Percentiles rank a stretch among this genome's conserved stretches.
Conservation (phyloP, 23 tunicate genomes). For the Phallusia fumigata region DNA sequence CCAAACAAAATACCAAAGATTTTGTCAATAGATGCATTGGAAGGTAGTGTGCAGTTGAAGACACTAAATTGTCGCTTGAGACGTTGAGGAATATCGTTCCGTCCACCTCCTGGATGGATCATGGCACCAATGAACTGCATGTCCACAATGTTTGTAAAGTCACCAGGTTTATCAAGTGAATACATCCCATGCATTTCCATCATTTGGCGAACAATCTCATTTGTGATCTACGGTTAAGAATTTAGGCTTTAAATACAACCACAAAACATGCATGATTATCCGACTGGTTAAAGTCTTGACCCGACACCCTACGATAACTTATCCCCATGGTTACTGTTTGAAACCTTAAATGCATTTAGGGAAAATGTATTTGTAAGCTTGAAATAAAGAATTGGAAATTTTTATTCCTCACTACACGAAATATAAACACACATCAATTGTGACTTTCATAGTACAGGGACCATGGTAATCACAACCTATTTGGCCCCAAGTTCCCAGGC, state of each 20-base stretch:
- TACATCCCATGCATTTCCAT: constrained; percentile 99
- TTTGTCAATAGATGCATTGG: constrained; percentile 97
- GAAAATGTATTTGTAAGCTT: no score
- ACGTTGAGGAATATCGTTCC: constrained; percentile 98
- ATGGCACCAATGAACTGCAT: constrained; percentile 98
- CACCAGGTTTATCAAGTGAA: constrained; percentile 98
- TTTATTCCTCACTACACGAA: no score
- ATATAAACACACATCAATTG: no score
- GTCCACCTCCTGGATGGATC: constrained; percentile 99
- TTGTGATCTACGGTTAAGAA: constrained; percentile 72
- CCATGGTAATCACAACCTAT: no score
- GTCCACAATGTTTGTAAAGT: constrained; percentile 97
- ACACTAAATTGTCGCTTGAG: constrained; percentile 95
- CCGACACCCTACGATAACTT: no score
- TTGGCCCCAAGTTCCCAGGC: no score
- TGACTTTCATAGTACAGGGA: no score
- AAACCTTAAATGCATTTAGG: no score
- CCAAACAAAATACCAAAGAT: constrained; percentile 59
- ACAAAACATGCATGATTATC: no score
- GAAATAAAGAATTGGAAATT: no score
- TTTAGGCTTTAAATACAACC: background rate
- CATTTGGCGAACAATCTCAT: constrained; percentile 99
- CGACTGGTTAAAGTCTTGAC: no score
- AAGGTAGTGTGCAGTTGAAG: constrained; percentile 98
- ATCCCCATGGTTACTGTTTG: no score